Evolutionary conservation across 2,888 invertebrate species (phyloP).

Genomic region (Ernsta delagoae): DNA sequence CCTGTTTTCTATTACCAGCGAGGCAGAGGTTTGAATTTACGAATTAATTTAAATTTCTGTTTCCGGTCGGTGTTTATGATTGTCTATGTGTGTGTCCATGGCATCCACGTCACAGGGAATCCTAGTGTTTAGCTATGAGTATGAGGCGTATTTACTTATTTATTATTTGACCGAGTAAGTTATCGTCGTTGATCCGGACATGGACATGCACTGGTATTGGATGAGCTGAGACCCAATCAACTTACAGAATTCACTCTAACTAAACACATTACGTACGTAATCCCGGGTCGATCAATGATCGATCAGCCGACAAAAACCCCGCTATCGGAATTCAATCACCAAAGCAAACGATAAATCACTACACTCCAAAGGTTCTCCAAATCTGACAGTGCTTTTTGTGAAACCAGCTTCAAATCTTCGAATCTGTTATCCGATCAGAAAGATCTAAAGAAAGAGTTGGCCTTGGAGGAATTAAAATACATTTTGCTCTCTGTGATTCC

Average conservation of each 20-base stretch:
- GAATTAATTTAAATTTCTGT: too few species aligned
- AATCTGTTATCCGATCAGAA: conserved; percentile 17
- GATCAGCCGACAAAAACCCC: conserved; percentile 33
- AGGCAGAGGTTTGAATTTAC: too few species aligned
- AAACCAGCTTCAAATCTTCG: conserved; percentile 12
- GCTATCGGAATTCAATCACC: conserved; percentile 33
- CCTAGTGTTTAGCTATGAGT: too few species aligned
- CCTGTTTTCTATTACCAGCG: too few species aligned
- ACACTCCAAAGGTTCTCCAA: conserved; percentile 30
- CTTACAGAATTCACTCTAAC: conserved; percentile 33
- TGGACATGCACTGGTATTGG: conserved; percentile 1
- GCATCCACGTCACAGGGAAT: too few species aligned
- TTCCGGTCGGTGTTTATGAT: too few species aligned
- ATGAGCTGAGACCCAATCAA: conserved; percentile 23
- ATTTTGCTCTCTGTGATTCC: neutral
- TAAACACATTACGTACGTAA: conserved; percentile 35
- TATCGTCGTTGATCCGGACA: neutral
- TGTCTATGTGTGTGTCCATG: too few species aligned
- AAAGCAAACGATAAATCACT: conserved; percentile 36
- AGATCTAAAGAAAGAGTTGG: neutral
- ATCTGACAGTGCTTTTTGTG: conserved; percentile 29
- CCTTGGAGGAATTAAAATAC: neutral
- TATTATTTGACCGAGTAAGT: too few species aligned
- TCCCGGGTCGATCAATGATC: conserved; percentile 33
- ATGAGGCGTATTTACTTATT: too few species aligned